phyloP scores from a whole-genome alignment of 2,888 invertebrate species.

The Cotesia congregata region DNA sequence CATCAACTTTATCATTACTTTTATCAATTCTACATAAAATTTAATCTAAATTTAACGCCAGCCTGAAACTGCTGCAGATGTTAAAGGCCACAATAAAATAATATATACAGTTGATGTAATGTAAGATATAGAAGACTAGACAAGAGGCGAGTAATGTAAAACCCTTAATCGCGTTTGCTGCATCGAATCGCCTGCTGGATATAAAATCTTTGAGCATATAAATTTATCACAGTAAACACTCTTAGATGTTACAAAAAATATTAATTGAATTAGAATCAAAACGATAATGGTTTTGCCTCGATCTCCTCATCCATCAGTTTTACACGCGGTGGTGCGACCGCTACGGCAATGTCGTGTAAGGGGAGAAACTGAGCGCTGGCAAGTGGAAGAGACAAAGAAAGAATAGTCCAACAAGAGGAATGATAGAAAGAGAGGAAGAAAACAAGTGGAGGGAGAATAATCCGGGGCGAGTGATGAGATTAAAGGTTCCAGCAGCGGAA shows the following conservation, averaged over 20 bases:
- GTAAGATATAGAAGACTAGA: neutral
- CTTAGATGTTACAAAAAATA: constrained; percentile 13
- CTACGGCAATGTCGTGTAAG: neutral
- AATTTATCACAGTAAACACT: constrained; percentile 10
- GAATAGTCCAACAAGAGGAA: neutral
- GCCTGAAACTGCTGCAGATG: neutral
- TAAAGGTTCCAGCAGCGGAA: constrained; percentile 60
- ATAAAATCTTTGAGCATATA: constrained; percentile 3
- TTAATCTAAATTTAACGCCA: neutral
- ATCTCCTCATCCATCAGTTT: constrained; percentile 37
- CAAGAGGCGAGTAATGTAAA: neutral
- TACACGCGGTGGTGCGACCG: constrained; percentile 48
- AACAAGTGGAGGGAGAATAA: constrained; percentile 59
- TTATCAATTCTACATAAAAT: neutral
- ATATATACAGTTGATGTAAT: neutral
- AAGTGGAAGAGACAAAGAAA: constrained; percentile 11
- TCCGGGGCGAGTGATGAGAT: constrained; percentile 66
- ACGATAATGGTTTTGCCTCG: constrained; percentile 30
- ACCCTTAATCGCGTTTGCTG: neutral
- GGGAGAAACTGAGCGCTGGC: constrained; percentile 32
- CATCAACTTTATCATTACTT: neutral
- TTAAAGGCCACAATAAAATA: constrained; percentile 1
- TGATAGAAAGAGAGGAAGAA: constrained; percentile 54
- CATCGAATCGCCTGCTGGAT: neutral
- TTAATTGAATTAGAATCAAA: constrained; percentile 35